phyloP scores from a whole-genome alignment of 2,797 vertebrate genomes.

The Pogonophryne albipinna region DNA sequence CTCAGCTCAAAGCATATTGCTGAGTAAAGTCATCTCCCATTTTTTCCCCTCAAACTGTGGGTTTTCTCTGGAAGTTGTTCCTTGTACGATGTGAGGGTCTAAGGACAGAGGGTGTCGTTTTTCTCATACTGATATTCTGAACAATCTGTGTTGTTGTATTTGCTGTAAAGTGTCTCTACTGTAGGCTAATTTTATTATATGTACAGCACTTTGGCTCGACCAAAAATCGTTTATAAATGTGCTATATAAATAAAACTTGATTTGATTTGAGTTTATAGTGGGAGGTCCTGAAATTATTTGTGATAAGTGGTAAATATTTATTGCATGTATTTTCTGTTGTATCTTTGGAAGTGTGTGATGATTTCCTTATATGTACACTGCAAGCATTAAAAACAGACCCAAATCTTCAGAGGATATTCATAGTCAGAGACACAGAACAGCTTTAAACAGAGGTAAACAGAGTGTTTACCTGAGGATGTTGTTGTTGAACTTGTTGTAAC shows the following conservation, averaged over 20 bases:
- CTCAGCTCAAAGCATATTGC: neutral
- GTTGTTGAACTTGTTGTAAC: constrained; percentile 87
- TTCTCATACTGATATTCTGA: too few species aligned
- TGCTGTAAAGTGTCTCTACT: too few species aligned
- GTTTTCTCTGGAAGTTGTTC: too few species aligned
- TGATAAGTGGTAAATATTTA: neutral
- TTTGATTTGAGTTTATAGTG: neutral
- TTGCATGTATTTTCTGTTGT: neutral
- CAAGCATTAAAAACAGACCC: neutral
- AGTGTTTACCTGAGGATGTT: constrained; percentile 81
- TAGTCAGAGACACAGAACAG: neutral
- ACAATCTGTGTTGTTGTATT: too few species aligned
- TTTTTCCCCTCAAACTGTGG: too few species aligned
- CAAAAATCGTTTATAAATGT: too few species aligned
- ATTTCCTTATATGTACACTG: neutral
- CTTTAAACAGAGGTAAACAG: neutral
- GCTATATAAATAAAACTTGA: too few species aligned
- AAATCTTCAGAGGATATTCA: neutral
- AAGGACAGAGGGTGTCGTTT: too few species aligned
- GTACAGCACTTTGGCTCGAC: too few species aligned
- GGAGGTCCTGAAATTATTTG: neutral
- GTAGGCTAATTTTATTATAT: too few species aligned
- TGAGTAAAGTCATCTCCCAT: too few species aligned
- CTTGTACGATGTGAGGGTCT: too few species aligned
- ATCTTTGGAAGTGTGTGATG: neutral